phyloP scores from a whole-genome alignment of 2,113 vertebrate genomes.

The Oostethus manadensis region DNA sequence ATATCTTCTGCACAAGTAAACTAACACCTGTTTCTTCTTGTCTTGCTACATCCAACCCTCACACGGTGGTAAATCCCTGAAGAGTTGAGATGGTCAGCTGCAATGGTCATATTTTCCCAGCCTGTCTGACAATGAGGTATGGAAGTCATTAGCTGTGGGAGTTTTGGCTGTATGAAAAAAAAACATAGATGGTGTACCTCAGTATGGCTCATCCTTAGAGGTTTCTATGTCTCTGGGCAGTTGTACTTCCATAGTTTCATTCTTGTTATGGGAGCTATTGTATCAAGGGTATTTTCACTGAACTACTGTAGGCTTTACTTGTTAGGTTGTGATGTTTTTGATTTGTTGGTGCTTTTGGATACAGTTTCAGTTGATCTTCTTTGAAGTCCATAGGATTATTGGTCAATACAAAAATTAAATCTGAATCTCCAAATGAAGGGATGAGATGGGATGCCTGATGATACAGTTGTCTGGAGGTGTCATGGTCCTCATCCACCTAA shows the following conservation, averaged over 20 bases:
- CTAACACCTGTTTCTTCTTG: conserved; percentile 36
- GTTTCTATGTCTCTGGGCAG: background rate
- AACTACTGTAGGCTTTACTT: background rate
- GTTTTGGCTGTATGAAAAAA: conserved; percentile 24
- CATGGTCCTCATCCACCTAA: too few species aligned
- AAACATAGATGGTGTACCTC: background rate
- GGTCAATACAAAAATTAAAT: too few species aligned
- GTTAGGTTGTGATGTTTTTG: background rate
- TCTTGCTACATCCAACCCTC: conserved; percentile 36
- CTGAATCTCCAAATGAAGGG: too few species aligned
- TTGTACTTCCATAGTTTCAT: background rate
- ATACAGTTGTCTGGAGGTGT: too few species aligned
- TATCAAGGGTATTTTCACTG: too few species aligned
- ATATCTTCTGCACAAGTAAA: conserved; percentile 24
- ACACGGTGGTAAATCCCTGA: conserved; percentile 44
- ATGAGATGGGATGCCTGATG: too few species aligned
- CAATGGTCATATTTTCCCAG: conserved; percentile 30
- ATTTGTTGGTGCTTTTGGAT: too few species aligned
- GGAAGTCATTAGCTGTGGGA: conserved; percentile 33
- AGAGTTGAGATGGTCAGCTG: conserved; percentile 40
- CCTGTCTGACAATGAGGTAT: conserved; percentile 45
- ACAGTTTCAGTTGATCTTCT: too few species aligned
- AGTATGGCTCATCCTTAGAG: conserved; percentile 1
- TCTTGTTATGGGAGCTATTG: background rate
- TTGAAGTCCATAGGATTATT: too few species aligned